A percentile compares a stretch with the other conserved stretches of the same genome.
Evolutionary conservation across 2,797 vertebrate genomes (phyloP).

Genomic region (Chloroceryle amazona): DNA sequence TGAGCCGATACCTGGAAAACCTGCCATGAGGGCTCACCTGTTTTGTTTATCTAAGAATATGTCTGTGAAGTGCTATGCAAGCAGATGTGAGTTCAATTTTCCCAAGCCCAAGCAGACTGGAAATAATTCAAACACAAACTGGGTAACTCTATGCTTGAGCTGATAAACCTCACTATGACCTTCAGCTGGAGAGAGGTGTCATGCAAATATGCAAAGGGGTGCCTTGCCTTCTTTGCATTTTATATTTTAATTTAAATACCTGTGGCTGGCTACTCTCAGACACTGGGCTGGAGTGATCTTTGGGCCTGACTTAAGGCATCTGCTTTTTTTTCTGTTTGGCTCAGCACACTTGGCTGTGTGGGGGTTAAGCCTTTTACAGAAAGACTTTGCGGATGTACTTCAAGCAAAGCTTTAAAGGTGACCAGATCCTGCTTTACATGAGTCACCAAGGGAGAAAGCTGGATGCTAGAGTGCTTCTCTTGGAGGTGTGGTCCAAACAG

Average conservation of each 20-base stretch:
- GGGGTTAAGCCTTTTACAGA: neutral
- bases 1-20: neutral
- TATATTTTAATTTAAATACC: neutral
- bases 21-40: neutral
- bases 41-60: neutral
- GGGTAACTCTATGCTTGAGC: neutral
- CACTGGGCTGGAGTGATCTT: neutral
- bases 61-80: neutral
- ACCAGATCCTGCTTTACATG: neutral
- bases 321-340: neutral
- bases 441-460: neutral
- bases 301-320: neutral
- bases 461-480: neutral
- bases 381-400: neutral
- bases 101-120: neutral
- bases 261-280: neutral
- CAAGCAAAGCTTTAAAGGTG: neutral
- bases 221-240: neutral
- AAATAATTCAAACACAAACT: neutral
- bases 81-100: neutral
- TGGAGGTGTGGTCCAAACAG: neutral
- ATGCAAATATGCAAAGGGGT: neutral
- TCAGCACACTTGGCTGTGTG: neutral
- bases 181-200: neutral
- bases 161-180: neutral